Percentiles rank a stretch among this genome's conserved stretches.
These are phyloP conservation scores for Cosmia trapezina DNA, from an alignment of 2,888 invertebrate genomes.

Conservation along the genomic window DNA sequence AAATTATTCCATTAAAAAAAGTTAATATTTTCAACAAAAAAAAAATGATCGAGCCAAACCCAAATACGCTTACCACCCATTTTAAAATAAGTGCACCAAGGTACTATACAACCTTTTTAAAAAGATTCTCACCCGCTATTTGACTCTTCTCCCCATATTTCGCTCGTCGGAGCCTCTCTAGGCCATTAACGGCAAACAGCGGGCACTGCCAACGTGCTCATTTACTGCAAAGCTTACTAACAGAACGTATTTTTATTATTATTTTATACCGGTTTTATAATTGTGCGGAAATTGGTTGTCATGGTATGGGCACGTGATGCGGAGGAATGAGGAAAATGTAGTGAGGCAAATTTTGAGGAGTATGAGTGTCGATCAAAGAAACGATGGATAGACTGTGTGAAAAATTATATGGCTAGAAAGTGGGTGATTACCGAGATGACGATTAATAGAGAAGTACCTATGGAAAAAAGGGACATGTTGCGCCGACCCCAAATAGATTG, in stretches of 20 bases:
- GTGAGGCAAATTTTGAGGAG: too few relatives aligned
- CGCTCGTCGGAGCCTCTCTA: constrained; percentile 38
- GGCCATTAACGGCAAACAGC: constrained; percentile 74
- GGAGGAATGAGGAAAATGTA: too few relatives aligned
- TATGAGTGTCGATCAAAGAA: too few relatives aligned
- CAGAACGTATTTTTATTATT: constrained; percentile 34
- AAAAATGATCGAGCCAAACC: neutral
- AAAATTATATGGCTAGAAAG: too few relatives aligned
- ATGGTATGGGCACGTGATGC: too few relatives aligned
- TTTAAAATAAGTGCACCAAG: neutral
- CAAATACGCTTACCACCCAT: neutral
- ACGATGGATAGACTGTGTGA: too few relatives aligned
- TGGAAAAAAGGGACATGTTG: too few relatives aligned
- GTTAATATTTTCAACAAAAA: neutral
- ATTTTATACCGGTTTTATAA: neutral
- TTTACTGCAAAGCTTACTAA: constrained; percentile 63
- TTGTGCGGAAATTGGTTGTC: too few relatives aligned
- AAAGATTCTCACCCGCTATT: constrained; percentile 64
- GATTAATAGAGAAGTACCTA: too few relatives aligned
- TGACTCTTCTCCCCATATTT: constrained; percentile 7
- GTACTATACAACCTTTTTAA: constrained; percentile 34
- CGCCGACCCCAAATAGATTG: too few relatives aligned
- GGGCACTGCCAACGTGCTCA: constrained; percentile 65
- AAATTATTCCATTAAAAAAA: neutral
- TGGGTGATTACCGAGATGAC: too few relatives aligned